phyloP scores from a whole-genome alignment of 2,113 vertebrate species.

The Corvus moneduloides region DNA sequence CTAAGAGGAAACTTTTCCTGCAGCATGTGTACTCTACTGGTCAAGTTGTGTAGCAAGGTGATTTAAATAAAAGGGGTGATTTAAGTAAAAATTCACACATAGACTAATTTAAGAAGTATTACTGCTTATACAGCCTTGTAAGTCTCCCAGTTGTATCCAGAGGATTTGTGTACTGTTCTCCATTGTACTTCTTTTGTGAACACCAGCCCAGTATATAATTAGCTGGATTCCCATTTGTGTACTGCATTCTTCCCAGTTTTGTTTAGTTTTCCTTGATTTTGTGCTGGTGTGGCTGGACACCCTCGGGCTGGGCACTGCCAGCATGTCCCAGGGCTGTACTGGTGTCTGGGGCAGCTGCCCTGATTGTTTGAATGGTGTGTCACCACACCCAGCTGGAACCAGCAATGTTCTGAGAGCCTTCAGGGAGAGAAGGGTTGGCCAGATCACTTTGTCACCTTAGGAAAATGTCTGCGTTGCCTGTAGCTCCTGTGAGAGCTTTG shows the following conservation, averaged over 20 bases:
- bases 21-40: not conserved
- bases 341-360: not conserved
- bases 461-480: too few relatives aligned
- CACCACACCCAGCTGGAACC: not conserved
- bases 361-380: too few relatives aligned
- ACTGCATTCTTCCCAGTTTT: not conserved
- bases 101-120: not conserved
- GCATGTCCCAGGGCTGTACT: not conserved
- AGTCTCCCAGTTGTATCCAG: not conserved
- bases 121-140: not conserved
- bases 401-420: not conserved
- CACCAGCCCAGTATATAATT: not conserved
- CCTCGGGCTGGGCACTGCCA: not conserved
- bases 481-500: not conserved
- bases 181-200: not conserved
- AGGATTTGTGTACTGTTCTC: not conserved
- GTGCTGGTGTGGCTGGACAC: not conserved
- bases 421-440: not conserved
- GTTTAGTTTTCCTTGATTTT: not conserved
- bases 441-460: not conserved
- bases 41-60: not conserved
- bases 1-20: not conserved
- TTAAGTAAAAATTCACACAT: not conserved
- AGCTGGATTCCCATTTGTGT: not conserved
- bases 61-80: not conserved